Evolutionary conservation across 2,797 vertebrate genomes (phyloP).

Genomic region (Smutsia temminckii): DNA sequence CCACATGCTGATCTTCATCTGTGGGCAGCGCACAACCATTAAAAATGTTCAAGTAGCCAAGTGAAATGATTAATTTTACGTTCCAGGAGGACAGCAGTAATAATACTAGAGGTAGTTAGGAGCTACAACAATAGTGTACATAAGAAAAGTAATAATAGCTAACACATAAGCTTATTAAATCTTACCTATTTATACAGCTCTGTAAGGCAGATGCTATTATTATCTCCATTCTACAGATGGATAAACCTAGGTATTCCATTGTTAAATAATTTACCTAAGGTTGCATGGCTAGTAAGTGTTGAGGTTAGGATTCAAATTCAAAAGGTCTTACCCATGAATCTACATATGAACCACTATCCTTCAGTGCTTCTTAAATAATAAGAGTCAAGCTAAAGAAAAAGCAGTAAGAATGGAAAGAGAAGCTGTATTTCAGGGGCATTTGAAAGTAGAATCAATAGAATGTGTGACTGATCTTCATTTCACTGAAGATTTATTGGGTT

Average conservation of each 20-base stretch:
- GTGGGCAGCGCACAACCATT: background rate
- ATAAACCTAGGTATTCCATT: background rate
- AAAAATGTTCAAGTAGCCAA: background rate
- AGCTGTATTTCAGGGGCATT: background rate
- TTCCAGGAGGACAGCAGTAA: conserved; percentile 12
- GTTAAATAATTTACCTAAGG: background rate
- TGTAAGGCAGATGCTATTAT: background rate
- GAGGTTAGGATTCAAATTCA: background rate
- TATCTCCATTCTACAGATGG: background rate
- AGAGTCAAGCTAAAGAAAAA: background rate
- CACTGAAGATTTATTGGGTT: background rate
- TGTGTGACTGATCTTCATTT: background rate
- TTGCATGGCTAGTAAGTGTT: background rate
- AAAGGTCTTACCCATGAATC: background rate
- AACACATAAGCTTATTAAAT: background rate
- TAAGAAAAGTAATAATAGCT: background rate
- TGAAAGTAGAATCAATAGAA: background rate
- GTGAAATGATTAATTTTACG: background rate
- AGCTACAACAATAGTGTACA: background rate
- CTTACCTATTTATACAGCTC: background rate
- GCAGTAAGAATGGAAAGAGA: background rate
- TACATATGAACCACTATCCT: background rate
- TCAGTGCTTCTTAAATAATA: background rate
- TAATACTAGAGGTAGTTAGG: background rate
- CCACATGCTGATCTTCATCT: background rate